Percentiles rank a stretch among this genome's conserved stretches.
These are phyloP conservation scores for Macaca nemestrina DNA, from an alignment of 2,113 vertebrate species.

Conservation along the genomic window DNA sequence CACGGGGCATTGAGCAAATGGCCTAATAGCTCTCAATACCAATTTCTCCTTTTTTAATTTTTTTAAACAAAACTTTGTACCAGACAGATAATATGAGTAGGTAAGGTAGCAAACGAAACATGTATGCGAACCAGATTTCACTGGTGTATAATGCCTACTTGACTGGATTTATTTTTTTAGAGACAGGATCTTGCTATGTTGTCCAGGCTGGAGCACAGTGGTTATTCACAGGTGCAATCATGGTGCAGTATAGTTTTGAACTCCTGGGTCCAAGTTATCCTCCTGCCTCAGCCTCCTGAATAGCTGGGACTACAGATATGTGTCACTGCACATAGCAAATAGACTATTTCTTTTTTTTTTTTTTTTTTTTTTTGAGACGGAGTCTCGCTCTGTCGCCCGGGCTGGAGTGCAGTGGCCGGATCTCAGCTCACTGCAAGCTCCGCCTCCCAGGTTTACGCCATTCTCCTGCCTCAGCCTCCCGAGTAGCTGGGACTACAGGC, in stretches of 20 bases:
- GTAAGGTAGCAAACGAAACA: neutral
- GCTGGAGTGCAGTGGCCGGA: no score
- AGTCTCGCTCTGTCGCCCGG: no score
- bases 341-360: neutral
- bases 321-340: neutral
- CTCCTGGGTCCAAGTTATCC: neutral
- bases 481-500: no score
- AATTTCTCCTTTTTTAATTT: neutral
- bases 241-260: neutral
- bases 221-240: neutral
- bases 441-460: no score
- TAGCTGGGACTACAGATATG: neutral
- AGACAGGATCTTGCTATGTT: neutral
- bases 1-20: neutral
- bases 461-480: no score
- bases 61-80: neutral
- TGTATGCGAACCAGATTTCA: neutral
- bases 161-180: neutral
- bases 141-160: neutral
- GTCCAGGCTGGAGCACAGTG: neutral
- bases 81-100: neutral
- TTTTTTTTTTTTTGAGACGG: no score
- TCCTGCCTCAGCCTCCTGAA: neutral
- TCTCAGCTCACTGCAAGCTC: no score
- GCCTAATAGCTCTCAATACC: neutral